These are phyloP conservation scores for Pararge aegeria DNA, from an alignment of 1,140 invertebrate species.

Conservation along the genomic window DNA sequence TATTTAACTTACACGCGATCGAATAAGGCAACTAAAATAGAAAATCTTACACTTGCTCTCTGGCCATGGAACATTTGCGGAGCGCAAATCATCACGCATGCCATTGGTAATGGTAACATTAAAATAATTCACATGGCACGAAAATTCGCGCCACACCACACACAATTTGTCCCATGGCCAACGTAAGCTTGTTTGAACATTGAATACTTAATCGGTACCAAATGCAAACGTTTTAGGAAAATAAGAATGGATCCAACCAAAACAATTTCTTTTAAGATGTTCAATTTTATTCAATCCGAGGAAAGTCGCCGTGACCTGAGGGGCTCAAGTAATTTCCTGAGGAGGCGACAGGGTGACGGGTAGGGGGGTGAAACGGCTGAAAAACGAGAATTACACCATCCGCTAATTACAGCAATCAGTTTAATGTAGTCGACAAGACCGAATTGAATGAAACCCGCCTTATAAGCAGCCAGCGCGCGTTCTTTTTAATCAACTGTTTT, in stretches of 20 bases:
- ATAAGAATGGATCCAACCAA: background rate
- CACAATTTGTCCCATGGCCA: too few species aligned
- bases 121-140: too few species aligned
- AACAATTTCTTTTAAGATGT: conserved; percentile 8
- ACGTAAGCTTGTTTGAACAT: too few species aligned
- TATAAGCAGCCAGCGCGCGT: conserved; percentile 8
- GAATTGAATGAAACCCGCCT: conserved; percentile 45
- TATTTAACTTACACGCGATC: too few species aligned
- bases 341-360: conserved; percentile 33
- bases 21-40: too few species aligned
- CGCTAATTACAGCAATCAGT: conserved; percentile 76
- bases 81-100: too few species aligned
- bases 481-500: conserved; percentile 4
- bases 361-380: conserved; percentile 28
- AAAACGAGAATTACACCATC: conserved; percentile 73
- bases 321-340: conserved; percentile 71
- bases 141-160: too few species aligned
- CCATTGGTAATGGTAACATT: too few species aligned
- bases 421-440: conserved; percentile 74
- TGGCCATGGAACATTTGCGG: too few species aligned
- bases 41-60: too few species aligned
- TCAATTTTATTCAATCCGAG: conserved; percentile 73
- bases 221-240: background rate
- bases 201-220: background rate
- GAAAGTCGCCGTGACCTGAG: conserved; percentile 62